Evolutionary conservation across 2,113 vertebrate species (phyloP).

Genomic region (Pachycephala philippinensis): DNA sequence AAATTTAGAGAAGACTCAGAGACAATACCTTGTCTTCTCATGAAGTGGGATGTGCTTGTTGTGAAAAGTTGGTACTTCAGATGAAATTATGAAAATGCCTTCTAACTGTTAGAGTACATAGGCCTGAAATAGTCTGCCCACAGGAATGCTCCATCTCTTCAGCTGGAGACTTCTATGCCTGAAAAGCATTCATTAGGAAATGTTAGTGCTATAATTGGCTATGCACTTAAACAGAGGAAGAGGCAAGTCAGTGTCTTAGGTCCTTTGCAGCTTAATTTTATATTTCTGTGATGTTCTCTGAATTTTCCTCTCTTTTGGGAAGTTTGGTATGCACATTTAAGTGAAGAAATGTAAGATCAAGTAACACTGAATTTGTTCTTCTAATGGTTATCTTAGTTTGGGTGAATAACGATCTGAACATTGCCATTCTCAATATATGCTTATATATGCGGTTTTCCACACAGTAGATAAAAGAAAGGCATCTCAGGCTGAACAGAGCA

Average conservation of each 20-base stretch:
- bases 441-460: conserved; percentile 14
- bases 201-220: neutral
- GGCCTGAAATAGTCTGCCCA: neutral
- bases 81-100: neutral
- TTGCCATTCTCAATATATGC: neutral
- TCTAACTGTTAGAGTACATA: neutral
- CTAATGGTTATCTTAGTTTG: neutral
- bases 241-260: neutral
- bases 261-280: neutral
- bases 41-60: neutral
- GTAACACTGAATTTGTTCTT: neutral
- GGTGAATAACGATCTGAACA: neutral
- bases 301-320: neutral
- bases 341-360: neutral
- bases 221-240: neutral
- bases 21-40: neutral
- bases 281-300: neutral
- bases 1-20: neutral
- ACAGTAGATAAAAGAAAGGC: neutral
- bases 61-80: neutral
- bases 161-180: neutral
- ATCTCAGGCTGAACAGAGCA: neutral
- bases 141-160: neutral
- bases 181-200: neutral
- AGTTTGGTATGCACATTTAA: neutral